Base-by-base conservation (phyloP, 1,140 invertebrate species). In the Melipona quadrifasciata region DNA sequence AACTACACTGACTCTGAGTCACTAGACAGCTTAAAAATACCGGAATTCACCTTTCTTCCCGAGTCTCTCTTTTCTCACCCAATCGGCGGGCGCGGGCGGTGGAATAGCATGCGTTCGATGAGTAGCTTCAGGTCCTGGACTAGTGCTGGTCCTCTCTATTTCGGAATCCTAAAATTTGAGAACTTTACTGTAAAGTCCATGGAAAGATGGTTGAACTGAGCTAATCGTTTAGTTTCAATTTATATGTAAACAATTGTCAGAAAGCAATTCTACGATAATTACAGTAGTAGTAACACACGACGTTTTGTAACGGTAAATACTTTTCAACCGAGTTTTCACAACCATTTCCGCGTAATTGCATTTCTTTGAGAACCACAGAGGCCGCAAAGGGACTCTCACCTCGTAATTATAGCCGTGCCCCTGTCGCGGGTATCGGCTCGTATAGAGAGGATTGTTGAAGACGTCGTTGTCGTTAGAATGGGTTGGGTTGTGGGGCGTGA, bases 1-100 rank as follows among this genome's bases (percentile, higher is more conserved):
- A 57, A 73, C 51, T 67, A 73, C 12, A 24, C 70, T 31, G 67
- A 81, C 31, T 80, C 64, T 61, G 65, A 61, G 14, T 58, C 65
- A 21, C 71, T 67, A 72, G 51, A 82, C 72, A 71, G 72, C 86
- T 96, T 96, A 99, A 95, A 99, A 99, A 95, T 99, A 99, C 95
- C 98, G 96, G 94, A 99, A 99, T 96, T 99, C 98, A 95, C 98
- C 98, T 96, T 98, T 98, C 95, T 98, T 98, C 94, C 98, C 98
- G 90, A 98, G 96, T 88, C 98, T 96, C 93, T 98, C 97, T 93
- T 97, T 97, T 88, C 97, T 96, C 85, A 98, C 97, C 97, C 97
- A 97, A 92, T 98, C 97, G 27, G 97, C 96, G 8, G 96, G 94
- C n/a, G 96, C 96, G 34, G 95, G 95, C 27, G 94, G 94, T 47